phyloP scores from a whole-genome alignment of 2,888 invertebrate species.

The Amphipoea oculea region DNA sequence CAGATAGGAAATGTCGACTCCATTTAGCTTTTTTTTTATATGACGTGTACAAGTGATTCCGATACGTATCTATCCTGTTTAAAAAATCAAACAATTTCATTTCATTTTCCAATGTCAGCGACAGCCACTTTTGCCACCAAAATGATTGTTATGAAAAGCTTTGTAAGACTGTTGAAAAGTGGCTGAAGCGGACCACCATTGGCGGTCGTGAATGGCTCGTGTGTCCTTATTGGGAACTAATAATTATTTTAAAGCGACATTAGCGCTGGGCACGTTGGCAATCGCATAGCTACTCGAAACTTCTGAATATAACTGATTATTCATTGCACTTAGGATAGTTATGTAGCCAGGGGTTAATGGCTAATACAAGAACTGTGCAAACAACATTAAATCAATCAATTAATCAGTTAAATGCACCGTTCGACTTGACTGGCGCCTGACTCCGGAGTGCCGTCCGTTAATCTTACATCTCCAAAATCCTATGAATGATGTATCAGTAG shows the following conservation, averaged over 20 bases:
- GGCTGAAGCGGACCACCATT: background rate
- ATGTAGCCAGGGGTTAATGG: conserved; percentile 7
- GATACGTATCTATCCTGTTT: too few relatives aligned
- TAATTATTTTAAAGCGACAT: background rate
- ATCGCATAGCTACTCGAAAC: background rate
- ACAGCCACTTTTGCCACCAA: background rate
- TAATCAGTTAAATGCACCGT: conserved; percentile 4
- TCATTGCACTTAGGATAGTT: background rate
- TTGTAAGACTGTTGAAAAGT: background rate
- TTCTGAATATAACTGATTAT: background rate
- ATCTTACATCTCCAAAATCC: background rate
- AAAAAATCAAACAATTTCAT: too few relatives aligned
- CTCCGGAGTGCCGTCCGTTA: background rate
- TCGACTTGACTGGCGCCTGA: conserved; percentile 20
- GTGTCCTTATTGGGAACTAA: background rate
- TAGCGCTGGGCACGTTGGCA: background rate
- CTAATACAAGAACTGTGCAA: background rate
- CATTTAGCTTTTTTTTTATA: too few relatives aligned
- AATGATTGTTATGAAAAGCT: background rate
- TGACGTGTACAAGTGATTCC: too few relatives aligned
- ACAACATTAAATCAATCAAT: conserved; percentile 31
- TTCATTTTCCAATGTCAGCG: background rate
- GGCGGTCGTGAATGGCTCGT: background rate
- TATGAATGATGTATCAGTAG: conserved; percentile 44
- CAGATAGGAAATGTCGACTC: too few relatives aligned